Conservation (phyloP, 2,888 invertebrate species). For the Tachina grossa region DNA sequence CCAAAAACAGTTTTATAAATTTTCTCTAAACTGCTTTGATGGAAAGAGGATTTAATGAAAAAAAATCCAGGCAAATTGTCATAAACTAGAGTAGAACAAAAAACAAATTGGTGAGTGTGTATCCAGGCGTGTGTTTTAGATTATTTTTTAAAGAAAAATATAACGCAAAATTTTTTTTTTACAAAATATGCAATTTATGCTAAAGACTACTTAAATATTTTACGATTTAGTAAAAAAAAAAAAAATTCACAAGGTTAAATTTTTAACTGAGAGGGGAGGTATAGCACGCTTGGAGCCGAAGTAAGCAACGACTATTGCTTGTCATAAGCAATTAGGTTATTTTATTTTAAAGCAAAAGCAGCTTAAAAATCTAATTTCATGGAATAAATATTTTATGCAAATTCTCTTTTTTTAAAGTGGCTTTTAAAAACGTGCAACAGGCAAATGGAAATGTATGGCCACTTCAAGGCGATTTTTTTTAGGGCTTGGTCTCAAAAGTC, state of each 20-base stretch:
- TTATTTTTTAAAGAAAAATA: conserved; percentile 28
- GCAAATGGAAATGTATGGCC: not conserved
- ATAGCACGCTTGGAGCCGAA: not conserved
- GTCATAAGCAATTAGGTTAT: conserved; percentile 59
- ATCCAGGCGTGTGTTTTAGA: conserved; percentile 21
- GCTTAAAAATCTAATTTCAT: conserved; percentile 61
- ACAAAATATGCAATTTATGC: conserved; percentile 68
- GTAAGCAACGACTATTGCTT: conserved; percentile 27
- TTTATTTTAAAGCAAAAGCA: conserved; percentile 27
- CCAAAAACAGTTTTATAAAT: conserved; percentile 40
- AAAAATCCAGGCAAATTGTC: conserved; percentile 32
- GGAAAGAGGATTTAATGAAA: conserved; percentile 32
- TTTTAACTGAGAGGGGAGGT: not conserved
- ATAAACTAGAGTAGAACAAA: not conserved
- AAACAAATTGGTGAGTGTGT: not conserved
- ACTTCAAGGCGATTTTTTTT: not conserved
- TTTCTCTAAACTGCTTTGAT: conserved; percentile 22
- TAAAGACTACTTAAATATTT: conserved; percentile 68
- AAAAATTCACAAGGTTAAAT: conserved; percentile 43
- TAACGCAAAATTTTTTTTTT: conserved; percentile 22
- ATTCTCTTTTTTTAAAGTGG: conserved; percentile 33
- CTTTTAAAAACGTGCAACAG: conserved; percentile 5
- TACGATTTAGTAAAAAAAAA: conserved; percentile 58
- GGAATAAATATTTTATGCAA: conserved; percentile 40
- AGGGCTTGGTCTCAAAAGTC: not conserved